These are phyloP conservation scores for Atherinomorus stipes DNA, from an alignment of 2,113 vertebrate genomes.

Conservation along the genomic window DNA sequence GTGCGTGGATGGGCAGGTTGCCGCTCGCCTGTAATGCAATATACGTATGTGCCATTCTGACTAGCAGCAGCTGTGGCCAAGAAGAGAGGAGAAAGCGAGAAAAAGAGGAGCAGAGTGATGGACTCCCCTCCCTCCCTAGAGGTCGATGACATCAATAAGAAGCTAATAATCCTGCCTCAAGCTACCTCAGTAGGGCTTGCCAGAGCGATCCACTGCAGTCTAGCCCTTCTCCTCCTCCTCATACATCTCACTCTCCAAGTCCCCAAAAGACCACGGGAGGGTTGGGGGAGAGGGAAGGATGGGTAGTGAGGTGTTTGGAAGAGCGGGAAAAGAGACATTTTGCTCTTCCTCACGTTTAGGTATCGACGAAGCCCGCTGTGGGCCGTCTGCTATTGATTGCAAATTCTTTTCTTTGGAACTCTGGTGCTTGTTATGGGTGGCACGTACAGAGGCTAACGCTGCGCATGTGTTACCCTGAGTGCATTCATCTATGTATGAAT, in stretches of 20 bases:
- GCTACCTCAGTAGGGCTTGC: slow-evolving; percentile 70
- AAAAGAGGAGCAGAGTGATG: slow-evolving; percentile 64
- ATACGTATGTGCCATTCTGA: slow-evolving; percentile 66
- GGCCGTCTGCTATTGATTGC: slow-evolving; percentile 81
- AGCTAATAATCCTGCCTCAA: slow-evolving; percentile 79
- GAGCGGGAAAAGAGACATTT: slow-evolving; percentile 61
- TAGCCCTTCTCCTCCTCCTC: slow-evolving; percentile 63
- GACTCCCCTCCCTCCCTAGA: slow-evolving; percentile 71
- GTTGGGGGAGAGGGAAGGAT: slow-evolving; percentile 49
- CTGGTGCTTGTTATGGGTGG: slow-evolving; percentile 71
- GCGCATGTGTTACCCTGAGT: slow-evolving; percentile 15
- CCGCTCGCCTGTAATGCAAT: slow-evolving; percentile 70
- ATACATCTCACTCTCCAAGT: slow-evolving; percentile 59
- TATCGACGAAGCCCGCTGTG: slow-evolving; percentile 76
- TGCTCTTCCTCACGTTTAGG: slow-evolving; percentile 76
- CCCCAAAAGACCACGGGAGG: slow-evolving; percentile 63
- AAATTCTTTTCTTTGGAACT: slow-evolving; percentile 71
- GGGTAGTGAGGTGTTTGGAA: slow-evolving; percentile 50
- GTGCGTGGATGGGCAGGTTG: slow-evolving; percentile 45
- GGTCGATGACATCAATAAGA: slow-evolving; percentile 83
- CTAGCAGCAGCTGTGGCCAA: slow-evolving; percentile 52
- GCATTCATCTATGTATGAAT: slow-evolving; percentile 17
- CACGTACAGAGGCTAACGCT: slow-evolving; percentile 66
- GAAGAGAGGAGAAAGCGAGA: slow-evolving; percentile 52
- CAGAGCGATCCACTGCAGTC: slow-evolving; percentile 70